Evolutionary conservation across 2,797 vertebrate species (phyloP).

Genomic region (Sorex maritimensis): DNA sequence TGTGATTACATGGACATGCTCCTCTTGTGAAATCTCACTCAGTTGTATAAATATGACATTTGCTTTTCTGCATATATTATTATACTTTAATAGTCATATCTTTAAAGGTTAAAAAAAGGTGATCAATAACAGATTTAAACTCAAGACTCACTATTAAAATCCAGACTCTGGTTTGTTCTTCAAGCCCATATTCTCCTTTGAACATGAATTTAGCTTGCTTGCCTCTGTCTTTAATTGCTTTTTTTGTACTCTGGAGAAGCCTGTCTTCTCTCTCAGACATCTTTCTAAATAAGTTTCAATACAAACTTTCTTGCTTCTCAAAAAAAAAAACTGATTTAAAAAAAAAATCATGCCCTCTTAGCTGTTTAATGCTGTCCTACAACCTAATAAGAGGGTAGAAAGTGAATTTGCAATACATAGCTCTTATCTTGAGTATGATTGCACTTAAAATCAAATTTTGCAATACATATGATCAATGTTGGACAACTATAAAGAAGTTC

Average conservation of each 20-base stretch:
- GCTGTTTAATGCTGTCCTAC: not conserved
- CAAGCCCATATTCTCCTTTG: too few relatives aligned
- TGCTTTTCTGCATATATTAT: not conserved
- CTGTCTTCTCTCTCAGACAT: too few relatives aligned
- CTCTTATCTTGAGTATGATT: conserved; percentile 14
- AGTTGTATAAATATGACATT: not conserved
- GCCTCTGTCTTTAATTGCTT: too few relatives aligned
- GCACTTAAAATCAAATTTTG: not conserved
- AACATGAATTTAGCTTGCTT: too few relatives aligned
- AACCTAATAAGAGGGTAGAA: not conserved
- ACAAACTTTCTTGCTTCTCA: too few relatives aligned
- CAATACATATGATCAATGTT: not conserved
- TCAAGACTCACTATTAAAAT: too few relatives aligned
- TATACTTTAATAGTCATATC: not conserved
- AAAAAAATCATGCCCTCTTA: not conserved
- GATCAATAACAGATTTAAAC: too few relatives aligned
- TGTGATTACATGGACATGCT: not conserved
- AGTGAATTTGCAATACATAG: not conserved
- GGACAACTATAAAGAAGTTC: too few relatives aligned
- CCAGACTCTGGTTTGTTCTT: too few relatives aligned
- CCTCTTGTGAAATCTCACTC: conserved; percentile 12
- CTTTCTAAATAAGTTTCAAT: too few relatives aligned
- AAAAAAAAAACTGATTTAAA: too few relatives aligned
- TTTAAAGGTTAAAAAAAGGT: not conserved
- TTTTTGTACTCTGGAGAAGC: too few relatives aligned